Evolutionary conservation across 2,113 vertebrate genomes (phyloP).

Genomic region (Tiliqua scincoides): DNA sequence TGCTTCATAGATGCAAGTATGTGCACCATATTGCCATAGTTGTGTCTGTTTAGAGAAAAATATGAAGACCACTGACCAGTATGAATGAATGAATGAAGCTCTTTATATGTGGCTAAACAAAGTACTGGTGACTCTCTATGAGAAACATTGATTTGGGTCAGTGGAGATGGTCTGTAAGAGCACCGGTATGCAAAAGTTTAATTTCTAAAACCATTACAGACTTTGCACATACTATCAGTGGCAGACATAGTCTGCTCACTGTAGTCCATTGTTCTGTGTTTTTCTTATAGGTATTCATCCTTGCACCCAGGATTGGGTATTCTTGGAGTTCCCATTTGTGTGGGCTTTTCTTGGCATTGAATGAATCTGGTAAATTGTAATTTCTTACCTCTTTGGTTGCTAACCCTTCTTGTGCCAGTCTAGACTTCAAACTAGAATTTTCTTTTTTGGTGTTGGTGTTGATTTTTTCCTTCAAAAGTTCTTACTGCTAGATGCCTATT

Average conservation of each 20-base stretch:
- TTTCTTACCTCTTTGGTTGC: conserved; percentile 30
- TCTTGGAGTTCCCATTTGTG: neutral
- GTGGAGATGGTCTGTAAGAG: neutral
- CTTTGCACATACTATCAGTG: conserved; percentile 5
- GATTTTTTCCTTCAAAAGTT: neutral
- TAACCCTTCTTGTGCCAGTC: conserved; percentile 5
- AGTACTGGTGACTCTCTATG: neutral
- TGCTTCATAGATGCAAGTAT: neutral
- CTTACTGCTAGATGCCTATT: neutral
- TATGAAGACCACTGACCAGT: neutral
- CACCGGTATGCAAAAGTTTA: conserved; percentile 6
- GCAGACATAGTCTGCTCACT: conserved; percentile 1
- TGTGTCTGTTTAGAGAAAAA: neutral
- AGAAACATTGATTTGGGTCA: neutral
- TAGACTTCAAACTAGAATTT: neutral
- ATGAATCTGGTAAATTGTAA: conserved; percentile 24
- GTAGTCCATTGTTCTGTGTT: conserved; percentile 8
- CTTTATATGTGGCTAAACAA: neutral
- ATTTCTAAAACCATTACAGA: neutral
- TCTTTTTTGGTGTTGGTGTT: neutral
- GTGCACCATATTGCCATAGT: neutral
- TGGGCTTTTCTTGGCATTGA: conserved; percentile 28
- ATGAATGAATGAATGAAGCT: neutral
- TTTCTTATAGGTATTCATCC: conserved; percentile 12
- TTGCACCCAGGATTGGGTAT: conserved; percentile 16